Evolutionary conservation across 2,888 invertebrate genomes (phyloP).

Genomic region (Drepana falcataria): DNA sequence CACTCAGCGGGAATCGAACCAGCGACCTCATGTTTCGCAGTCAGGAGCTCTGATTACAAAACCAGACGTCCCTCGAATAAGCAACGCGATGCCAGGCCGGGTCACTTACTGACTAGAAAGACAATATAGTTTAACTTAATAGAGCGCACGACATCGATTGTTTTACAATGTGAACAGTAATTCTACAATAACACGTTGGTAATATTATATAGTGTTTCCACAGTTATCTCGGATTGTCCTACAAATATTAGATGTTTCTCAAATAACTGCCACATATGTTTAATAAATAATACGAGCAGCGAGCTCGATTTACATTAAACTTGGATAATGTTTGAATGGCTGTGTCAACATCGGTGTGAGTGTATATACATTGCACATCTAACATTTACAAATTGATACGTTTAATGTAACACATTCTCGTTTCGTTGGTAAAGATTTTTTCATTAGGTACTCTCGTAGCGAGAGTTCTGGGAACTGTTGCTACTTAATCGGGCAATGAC

Average conservation of each 20-base stretch:
- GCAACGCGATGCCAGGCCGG: no score
- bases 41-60: no score
- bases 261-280: slow-evolving; percentile 56
- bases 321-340: slow-evolving; percentile 36
- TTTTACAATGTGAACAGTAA: slow-evolving; percentile 37
- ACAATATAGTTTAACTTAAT: no score
- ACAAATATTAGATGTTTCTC: slow-evolving; percentile 55
- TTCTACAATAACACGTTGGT: slow-evolving; percentile 31
- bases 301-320: slow-evolving; percentile 51
- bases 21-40: no score
- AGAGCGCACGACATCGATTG: slow-evolving; percentile 21
- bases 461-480: no score
- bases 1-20: no score
- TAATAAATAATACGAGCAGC: slow-evolving; percentile 49
- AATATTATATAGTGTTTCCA: slow-evolving; percentile 16
- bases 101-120: no score
- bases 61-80: no score
- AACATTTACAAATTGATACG: slow-evolving; percentile 23
- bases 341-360: slow-evolving; percentile 33
- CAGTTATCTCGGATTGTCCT: slow-evolving; percentile 39
- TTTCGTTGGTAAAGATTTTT: background rate
- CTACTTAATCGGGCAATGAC: no score
- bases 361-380: slow-evolving; percentile 25
- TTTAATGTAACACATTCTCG: slow-evolving; percentile 7
- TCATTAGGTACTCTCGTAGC: background rate